Evolutionary conservation across 2,113 vertebrate genomes (phyloP).

Genomic region (Rutilus rutilus): DNA sequence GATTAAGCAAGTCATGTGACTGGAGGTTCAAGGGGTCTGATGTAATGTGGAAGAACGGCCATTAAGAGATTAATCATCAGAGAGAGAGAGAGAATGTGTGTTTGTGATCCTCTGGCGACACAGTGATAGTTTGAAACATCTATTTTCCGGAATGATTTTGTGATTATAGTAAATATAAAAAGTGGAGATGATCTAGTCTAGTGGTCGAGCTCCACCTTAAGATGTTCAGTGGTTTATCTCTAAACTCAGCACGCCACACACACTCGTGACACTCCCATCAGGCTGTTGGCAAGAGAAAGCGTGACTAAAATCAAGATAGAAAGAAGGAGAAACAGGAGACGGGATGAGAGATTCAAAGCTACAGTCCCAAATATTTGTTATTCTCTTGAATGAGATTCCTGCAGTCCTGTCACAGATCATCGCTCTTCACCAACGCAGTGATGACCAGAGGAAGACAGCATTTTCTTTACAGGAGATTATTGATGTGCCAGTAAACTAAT

Average conservation of each 20-base stretch:
- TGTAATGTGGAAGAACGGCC: constrained; percentile 20
- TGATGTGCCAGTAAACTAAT: too few relatives aligned
- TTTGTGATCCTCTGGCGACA: background rate
- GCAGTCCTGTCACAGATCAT: background rate
- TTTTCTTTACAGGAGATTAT: too few relatives aligned
- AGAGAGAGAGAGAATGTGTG: constrained; percentile 9
- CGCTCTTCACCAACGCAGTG: too few relatives aligned
- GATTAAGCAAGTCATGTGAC: constrained; percentile 62
- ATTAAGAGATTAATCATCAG: constrained; percentile 34
- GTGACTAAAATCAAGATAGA: background rate
- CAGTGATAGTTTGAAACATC: background rate
- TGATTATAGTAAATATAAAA: background rate
- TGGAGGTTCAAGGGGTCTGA: constrained; percentile 21
- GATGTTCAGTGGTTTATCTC: background rate
- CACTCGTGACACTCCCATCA: background rate
- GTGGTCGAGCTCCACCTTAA: background rate
- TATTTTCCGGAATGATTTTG: background rate
- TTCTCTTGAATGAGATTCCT: background rate
- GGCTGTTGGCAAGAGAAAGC: background rate
- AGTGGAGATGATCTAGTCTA: background rate
- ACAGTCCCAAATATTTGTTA: background rate
- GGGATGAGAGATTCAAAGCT: background rate
- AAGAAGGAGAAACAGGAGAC: background rate
- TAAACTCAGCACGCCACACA: background rate
- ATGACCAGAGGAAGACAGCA: too few relatives aligned